Conservation (phyloP, 2,797 vertebrate species). For the Gastrophryne carolinensis region DNA sequence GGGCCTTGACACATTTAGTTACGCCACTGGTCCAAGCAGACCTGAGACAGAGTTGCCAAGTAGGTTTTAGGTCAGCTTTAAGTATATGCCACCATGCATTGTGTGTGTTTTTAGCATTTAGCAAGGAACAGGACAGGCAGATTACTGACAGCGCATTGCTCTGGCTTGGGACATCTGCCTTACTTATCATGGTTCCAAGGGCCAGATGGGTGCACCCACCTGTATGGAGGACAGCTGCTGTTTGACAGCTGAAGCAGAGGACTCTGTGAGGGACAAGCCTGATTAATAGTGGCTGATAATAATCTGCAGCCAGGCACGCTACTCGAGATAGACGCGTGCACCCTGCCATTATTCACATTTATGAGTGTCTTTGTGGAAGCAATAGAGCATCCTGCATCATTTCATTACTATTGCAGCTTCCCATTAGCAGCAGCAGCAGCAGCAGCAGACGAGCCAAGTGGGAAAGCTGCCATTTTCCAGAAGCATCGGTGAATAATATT, state of each 20-base stretch:
- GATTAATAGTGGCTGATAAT: not conserved
- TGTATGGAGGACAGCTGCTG: not conserved
- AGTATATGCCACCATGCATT: no score
- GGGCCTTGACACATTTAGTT: no score
- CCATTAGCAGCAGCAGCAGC: not conserved
- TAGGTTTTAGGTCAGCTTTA: no score
- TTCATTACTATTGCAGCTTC: not conserved
- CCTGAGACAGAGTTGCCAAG: no score
- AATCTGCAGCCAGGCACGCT: constrained; percentile 8
- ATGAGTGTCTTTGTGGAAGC: not conserved
- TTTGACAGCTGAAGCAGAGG: not conserved
- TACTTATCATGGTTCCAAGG: no score
- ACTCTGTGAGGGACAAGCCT: not conserved
- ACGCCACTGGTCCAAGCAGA: no score
- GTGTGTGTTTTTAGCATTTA: no score
- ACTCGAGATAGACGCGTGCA: not conserved
- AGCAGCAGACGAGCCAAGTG: not conserved
- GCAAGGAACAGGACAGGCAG: no score
- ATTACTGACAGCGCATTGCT: no score
- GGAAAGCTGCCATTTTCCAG: constrained; percentile 3
- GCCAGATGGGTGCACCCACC: constrained; percentile 23
- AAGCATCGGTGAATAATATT: not conserved
- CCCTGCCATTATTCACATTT: not conserved
- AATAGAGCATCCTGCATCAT: not conserved
- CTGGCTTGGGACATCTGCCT: no score